Evolutionary conservation across 2,888 invertebrate species (phyloP), one percentile per base, ranked within the genome.

Genomic region (Cosmopolites sordidus): DNA sequence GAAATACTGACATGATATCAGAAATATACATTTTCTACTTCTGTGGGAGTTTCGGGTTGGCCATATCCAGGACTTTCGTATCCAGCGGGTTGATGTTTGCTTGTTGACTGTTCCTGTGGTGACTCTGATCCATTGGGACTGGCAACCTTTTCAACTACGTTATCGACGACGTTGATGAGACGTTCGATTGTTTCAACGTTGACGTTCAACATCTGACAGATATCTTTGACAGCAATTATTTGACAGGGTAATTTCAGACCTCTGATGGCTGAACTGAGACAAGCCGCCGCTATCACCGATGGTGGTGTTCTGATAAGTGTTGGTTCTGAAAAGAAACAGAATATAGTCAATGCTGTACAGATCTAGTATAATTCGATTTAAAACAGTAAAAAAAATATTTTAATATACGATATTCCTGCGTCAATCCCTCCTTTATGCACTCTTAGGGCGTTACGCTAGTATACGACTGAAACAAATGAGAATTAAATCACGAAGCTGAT

Each of bases 221-320:
- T 69, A 54, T 75, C 74, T 37, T 55, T 54, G 12, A 72, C 62
- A 2, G 73, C 75, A n/a, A 58, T 61, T 38, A 65, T 57, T 17
- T 69, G 76, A 63, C 59, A 79, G 66, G 78, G 77, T 73, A 73
- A 62, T 56, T 75, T 75, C 52, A 83, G 65, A 1, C 86, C 86
- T 8, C 82, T 78, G 8, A 83, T 80, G 1, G 87, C 86, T 0
- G 86, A 83, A 39, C 82, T 79, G 48, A 87, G 78, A 67, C 86
- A 84, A 4, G 86, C 84, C 8, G 83, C 80, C 0, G 87, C 86
- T 14, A 87, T 79, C 66, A 86, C 67, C 1, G 87, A 87, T 17
- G 87, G 84, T 9, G 83, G 81, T 50, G 83, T 83, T 67, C 83
- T 78, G 58, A 87, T 81, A 66, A 87, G 82, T 61, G 82, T 82